A percentile compares a stretch with the other conserved stretches of the same genome.
phyloP scores from a whole-genome alignment of 2,888 invertebrate genomes.

The Zaprionus lineosus region DNA sequence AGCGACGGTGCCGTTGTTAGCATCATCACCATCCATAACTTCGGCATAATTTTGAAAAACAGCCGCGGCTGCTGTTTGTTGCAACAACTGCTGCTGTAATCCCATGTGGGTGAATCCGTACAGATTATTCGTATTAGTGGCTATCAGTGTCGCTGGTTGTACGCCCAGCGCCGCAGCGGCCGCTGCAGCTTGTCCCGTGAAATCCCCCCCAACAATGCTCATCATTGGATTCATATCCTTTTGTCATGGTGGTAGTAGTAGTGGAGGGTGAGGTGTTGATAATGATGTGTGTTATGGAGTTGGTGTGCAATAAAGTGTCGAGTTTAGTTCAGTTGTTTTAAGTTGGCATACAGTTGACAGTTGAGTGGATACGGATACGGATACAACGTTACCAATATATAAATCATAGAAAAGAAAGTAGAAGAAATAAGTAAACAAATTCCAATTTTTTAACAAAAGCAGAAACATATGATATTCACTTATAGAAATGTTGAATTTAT shows the following conservation, averaged over 20 bases:
- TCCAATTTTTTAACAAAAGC: slow-evolving; percentile 66
- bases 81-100: slow-evolving; percentile 81
- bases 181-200: slow-evolving; percentile 81
- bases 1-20: slow-evolving; percentile 33
- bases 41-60: slow-evolving; percentile 81
- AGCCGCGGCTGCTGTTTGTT: slow-evolving; percentile 80
- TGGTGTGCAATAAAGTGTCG: slow-evolving; percentile 28
- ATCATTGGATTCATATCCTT: slow-evolving; percentile 83
- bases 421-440: slow-evolving; percentile 78
- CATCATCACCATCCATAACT: slow-evolving; percentile 71
- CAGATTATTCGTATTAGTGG: slow-evolving; percentile 79
- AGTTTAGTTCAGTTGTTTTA: slow-evolving; percentile 33
- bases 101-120: slow-evolving; percentile 82
- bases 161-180: slow-evolving; percentile 79
- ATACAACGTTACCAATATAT: slow-evolving; percentile 71
- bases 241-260: slow-evolving; percentile 28
- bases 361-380: slow-evolving; percentile 54
- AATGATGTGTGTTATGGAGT: slow-evolving; percentile 30
- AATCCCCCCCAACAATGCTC: slow-evolving; percentile 83
- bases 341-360: slow-evolving; percentile 48
- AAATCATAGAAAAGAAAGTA: slow-evolving; percentile 79
- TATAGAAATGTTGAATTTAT: too few relatives aligned
- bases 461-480: slow-evolving; percentile 50
- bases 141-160: slow-evolving; percentile 78
- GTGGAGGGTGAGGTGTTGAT: slow-evolving; percentile 20